Conservation (phyloP, 2,113 vertebrate species). For the Cyprinus carpio region DNA sequence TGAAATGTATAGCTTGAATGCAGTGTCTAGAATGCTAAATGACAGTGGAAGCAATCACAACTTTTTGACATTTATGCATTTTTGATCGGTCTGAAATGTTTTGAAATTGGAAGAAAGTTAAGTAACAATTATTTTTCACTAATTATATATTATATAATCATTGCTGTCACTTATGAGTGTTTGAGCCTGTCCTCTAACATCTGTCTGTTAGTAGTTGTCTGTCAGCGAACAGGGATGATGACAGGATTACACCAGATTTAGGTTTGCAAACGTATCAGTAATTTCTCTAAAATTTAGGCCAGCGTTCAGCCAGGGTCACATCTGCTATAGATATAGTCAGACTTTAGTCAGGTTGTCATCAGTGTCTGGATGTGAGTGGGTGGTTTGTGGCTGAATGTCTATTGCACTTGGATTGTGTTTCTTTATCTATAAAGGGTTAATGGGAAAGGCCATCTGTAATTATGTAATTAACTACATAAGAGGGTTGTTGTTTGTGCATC, state of each 20-base stretch:
- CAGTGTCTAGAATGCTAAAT: background rate
- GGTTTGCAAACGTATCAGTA: slow-evolving; percentile 54
- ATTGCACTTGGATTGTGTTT: background rate
- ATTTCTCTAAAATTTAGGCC: slow-evolving; percentile 63
- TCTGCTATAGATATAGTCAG: slow-evolving; percentile 32
- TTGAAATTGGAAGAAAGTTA: background rate
- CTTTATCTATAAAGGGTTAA: slow-evolving; percentile 15
- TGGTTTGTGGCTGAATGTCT: background rate
- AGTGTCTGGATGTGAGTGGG: background rate
- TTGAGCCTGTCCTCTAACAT: background rate
- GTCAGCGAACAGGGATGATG: slow-evolving; percentile 21
- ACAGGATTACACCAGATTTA: slow-evolving; percentile 53
- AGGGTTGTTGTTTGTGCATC: background rate
- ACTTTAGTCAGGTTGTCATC: background rate
- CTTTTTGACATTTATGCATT: background rate
- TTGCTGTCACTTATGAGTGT: background rate
- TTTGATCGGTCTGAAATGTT: background rate
- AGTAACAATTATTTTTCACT: background rate
- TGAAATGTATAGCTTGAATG: background rate
- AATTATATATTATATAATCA: background rate
- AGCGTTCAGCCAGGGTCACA: slow-evolving; percentile 43
- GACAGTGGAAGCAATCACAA: background rate
- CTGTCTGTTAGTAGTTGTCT: slow-evolving; percentile 12
- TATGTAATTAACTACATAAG: slow-evolving; percentile 10
- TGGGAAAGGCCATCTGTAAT: slow-evolving; percentile 16